Evolutionary conservation across 2,797 vertebrate genomes (phyloP).

Genomic region (Delichon dasypus): DNA sequence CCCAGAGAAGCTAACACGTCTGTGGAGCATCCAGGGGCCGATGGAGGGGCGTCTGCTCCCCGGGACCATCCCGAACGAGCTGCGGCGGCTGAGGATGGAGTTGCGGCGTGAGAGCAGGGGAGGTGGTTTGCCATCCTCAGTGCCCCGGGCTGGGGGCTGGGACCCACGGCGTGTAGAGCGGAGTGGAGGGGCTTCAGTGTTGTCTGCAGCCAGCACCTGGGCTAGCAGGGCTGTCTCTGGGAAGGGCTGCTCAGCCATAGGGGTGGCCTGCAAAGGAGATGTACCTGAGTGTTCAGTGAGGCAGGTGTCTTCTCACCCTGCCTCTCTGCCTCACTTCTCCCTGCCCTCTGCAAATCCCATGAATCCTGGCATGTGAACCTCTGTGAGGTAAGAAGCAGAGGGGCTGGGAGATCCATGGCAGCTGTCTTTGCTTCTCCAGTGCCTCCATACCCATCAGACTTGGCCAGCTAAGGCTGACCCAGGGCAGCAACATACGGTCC

Average conservation of each 20-base stretch:
- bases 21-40: slow-evolving; percentile 65
- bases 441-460: not conserved
- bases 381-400: not conserved
- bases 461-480: not conserved
- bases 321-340: not conserved
- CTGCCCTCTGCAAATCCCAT: not conserved
- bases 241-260: not conserved
- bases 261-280: not conserved
- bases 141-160: slow-evolving; percentile 7
- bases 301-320: not conserved
- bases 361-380: accelerated
- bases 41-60: slow-evolving; percentile 71
- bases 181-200: not conserved
- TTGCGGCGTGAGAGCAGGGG: slow-evolving; percentile 58
- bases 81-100: slow-evolving; percentile 70
- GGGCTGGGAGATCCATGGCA: not conserved
- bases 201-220: not conserved
- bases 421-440: not conserved
- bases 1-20: slow-evolving; percentile 74
- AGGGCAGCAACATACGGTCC: accelerated
- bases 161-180: not conserved
- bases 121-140: not conserved
- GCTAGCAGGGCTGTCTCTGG: not conserved
- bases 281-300: not conserved
- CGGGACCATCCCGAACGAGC: slow-evolving; percentile 38